These are phyloP conservation scores for Thymallus thymallus DNA, from an alignment of 2,113 vertebrate genomes.

Conservation along the genomic window DNA sequence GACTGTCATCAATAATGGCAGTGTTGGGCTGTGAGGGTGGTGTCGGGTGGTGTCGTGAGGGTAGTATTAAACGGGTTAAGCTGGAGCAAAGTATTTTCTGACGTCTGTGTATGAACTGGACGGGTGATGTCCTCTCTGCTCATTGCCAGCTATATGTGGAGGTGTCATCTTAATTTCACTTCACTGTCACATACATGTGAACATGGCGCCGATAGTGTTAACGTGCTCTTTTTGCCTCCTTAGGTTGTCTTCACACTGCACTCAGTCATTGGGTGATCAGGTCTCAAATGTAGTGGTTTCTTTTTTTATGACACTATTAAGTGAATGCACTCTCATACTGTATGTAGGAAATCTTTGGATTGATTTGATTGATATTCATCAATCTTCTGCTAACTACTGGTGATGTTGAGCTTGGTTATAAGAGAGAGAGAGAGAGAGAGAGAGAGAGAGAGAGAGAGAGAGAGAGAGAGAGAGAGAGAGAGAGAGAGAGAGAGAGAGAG, in stretches of 20 bases:
- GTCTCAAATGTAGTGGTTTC: background rate
- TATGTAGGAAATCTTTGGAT: background rate
- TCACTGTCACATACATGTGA: conserved; percentile 54
- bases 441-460: conserved; percentile 16
- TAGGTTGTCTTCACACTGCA: conserved; percentile 32
- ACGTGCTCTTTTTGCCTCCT: conserved; percentile 46
- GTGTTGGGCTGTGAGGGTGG: conserved; percentile 15
- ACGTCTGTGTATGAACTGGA: conserved; percentile 41
- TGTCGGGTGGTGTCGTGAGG: conserved; percentile 26
- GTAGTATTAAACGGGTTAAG: conserved; percentile 23
- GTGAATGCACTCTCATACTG: background rate
- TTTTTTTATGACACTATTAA: background rate
- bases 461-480: conserved; percentile 14
- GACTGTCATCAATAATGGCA: background rate
- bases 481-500: conserved; percentile 32
- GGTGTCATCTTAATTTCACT: conserved; percentile 59
- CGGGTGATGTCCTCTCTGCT: conserved; percentile 52
- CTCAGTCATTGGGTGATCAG: conserved; percentile 11
- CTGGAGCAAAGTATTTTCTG: conserved; percentile 28
- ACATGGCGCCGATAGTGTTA: conserved; percentile 41
- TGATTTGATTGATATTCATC: background rate
- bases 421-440: conserved; percentile 44
- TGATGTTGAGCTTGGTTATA: conserved; percentile 12
- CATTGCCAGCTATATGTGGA: conserved; percentile 48
- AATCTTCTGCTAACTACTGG: no score